Percentiles rank a stretch among this genome's conserved stretches.
These are phyloP conservation scores for Nomada ruficornis DNA, from an alignment of 2,888 invertebrate genomes.

Conservation along the genomic window DNA sequence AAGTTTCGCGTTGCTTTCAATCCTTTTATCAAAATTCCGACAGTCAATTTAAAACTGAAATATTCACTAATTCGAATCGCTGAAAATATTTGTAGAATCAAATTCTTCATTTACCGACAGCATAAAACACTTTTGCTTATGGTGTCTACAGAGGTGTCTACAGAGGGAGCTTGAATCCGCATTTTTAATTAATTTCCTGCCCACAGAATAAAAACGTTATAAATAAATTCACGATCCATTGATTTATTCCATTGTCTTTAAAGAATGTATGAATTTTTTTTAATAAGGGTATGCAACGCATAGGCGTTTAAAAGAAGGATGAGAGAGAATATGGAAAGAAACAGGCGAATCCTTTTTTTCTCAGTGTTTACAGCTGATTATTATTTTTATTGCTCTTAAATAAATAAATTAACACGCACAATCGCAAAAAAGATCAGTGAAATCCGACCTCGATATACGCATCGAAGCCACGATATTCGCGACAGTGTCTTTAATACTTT, in stretches of 20 bases:
- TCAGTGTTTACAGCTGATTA: conserved; percentile 44
- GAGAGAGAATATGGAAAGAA: not conserved
- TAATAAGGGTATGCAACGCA: not conserved
- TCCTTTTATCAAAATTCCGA: too few species aligned
- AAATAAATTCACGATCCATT: not conserved
- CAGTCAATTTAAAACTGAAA: too few species aligned
- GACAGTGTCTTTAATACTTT: conserved; percentile 53
- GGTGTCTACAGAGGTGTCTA: conserved; percentile 56
- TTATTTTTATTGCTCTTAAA: conserved; percentile 69
- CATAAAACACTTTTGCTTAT: conserved; percentile 26
- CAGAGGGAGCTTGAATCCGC: conserved; percentile 58
- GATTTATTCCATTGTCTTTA: too few species aligned
- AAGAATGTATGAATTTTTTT: too few species aligned
- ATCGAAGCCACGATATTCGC: conserved; percentile 32
- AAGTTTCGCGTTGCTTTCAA: too few species aligned
- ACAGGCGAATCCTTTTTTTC: not conserved
- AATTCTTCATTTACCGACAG: conserved; percentile 60
- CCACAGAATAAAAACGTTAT: not conserved
- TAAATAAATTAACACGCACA: conserved; percentile 48
- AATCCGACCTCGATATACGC: conserved; percentile 23
- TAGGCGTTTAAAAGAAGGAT: too few species aligned
- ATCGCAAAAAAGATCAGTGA: conserved; percentile 21
- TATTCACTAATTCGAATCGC: not conserved
- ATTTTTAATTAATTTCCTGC: conserved; percentile 40
- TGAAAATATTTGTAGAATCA: conserved; percentile 3